These are phyloP conservation scores for Drosophila pseudoananassae DNA, from an alignment of 1,140 invertebrate genomes.

Conservation along the genomic window DNA sequence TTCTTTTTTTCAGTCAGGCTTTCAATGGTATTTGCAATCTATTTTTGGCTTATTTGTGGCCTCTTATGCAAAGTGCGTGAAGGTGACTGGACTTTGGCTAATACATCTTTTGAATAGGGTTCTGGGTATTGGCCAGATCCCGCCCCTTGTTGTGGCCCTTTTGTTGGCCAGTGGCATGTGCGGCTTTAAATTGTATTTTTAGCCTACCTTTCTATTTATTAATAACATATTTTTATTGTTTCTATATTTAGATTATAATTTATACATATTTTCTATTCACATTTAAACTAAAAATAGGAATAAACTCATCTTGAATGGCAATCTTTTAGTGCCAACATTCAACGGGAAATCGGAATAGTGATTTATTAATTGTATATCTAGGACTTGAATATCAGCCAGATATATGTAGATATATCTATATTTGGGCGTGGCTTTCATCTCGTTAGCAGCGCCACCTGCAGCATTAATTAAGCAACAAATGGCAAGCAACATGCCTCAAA, in stretches of 20 bases:
- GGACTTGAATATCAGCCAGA: constrained; percentile 12
- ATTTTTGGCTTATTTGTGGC: constrained; percentile 21
- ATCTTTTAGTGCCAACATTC: background rate
- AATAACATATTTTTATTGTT: background rate
- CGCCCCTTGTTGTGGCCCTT: constrained; percentile 22
- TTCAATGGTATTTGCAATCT: constrained; percentile 37
- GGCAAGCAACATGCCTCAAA: constrained; percentile 48
- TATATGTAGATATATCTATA: constrained; percentile 31
- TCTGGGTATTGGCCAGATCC: background rate
- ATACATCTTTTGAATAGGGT: background rate
- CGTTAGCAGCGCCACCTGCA: constrained; percentile 70
- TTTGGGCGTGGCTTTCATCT: constrained; percentile 50
- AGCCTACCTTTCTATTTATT: constrained; percentile 3
- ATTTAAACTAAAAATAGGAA: background rate
- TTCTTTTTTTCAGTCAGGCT: background rate
- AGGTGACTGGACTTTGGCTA: constrained; percentile 35
- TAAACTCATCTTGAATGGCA: no score
- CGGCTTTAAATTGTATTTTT: background rate
- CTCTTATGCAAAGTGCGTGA: constrained; percentile 36
- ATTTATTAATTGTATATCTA: constrained; percentile 25
- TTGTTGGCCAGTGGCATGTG: constrained; percentile 23
- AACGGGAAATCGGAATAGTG: constrained; percentile 19
- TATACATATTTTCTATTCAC: background rate
- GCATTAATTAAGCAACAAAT: constrained; percentile 73
- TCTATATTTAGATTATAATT: background rate